Evolutionary conservation across 2,888 invertebrate species (phyloP).

Genomic region (Pollenia angustigena): DNA sequence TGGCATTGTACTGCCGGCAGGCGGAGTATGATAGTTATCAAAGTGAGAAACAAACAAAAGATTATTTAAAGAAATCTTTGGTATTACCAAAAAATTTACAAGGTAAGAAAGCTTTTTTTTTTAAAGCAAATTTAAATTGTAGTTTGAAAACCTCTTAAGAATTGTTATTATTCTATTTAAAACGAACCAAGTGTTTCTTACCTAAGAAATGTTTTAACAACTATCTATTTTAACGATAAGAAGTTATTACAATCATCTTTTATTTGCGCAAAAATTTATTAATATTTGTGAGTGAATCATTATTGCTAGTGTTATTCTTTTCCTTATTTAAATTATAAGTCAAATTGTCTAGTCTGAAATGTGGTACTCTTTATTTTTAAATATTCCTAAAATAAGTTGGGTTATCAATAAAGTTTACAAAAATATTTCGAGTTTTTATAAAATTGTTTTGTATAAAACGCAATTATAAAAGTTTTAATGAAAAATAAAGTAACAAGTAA

Average conservation of each 20-base stretch:
- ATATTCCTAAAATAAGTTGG: too few species aligned
- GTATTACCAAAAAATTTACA: slow-evolving; percentile 94
- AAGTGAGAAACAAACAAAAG: slow-evolving; percentile 90
- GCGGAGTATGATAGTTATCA: slow-evolving; percentile 97
- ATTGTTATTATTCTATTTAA: too few species aligned
- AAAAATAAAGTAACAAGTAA: too few species aligned
- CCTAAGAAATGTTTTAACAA: neutral
- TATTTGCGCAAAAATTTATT: neutral
- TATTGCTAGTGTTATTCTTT: neutral
- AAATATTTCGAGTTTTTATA: too few species aligned
- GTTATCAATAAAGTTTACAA: too few species aligned
- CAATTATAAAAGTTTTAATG: too few species aligned
- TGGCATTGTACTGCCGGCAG: slow-evolving; percentile 97
- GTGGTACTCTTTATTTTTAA: too few species aligned
- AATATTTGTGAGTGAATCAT: slow-evolving; percentile 43
- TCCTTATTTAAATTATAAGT: slow-evolving; percentile 30
- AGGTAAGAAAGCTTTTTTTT: slow-evolving; percentile 73
- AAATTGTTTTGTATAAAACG: too few species aligned
- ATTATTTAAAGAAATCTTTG: slow-evolving; percentile 95
- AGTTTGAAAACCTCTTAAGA: too few species aligned
- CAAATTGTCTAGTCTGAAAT: slow-evolving; percentile 43
- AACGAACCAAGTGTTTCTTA: too few species aligned
- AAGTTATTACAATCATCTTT: neutral
- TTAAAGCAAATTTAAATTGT: neutral
- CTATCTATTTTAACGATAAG: slow-evolving; percentile 21